These are phyloP conservation scores for Rhorus exstirpatorius DNA, from an alignment of 2,888 invertebrate genomes.

Conservation along the genomic window DNA sequence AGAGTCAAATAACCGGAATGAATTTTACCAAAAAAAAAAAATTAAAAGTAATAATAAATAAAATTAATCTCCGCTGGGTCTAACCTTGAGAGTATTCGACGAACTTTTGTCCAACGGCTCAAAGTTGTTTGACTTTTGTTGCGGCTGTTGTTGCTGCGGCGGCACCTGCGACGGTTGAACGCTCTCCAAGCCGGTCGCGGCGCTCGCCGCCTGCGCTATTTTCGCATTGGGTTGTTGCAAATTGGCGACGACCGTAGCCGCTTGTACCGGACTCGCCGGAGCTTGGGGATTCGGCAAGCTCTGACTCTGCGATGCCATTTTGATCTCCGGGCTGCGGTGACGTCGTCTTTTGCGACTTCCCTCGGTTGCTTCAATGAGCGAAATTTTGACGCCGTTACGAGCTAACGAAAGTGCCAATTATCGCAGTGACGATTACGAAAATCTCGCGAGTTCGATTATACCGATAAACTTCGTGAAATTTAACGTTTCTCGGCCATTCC, in stretches of 20 bases:
- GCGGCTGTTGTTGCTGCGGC: constrained; percentile 73
- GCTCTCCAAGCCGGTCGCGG: constrained; percentile 43
- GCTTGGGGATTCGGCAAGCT: constrained; percentile 73
- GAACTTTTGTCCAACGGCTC: constrained; percentile 85
- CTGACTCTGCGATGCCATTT: constrained; percentile 83
- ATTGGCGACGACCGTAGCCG: constrained; percentile 64
- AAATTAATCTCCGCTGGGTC: neutral
- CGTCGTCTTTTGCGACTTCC: constrained; percentile 63
- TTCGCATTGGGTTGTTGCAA: constrained; percentile 46
- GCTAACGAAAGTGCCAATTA: neutral
- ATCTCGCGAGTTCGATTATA: constrained; percentile 30
- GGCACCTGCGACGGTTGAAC: constrained; percentile 66
- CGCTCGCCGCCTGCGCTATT: neutral
- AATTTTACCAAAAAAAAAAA: too few relatives aligned
- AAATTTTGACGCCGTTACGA: constrained; percentile 62
- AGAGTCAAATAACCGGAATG: too few relatives aligned
- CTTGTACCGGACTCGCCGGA: constrained; percentile 44
- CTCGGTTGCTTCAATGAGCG: constrained; percentile 34
- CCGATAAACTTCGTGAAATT: constrained; percentile 32
- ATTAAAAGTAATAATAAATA: neutral
- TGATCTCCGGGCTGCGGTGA: constrained; percentile 59
- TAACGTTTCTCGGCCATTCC: constrained; percentile 64
- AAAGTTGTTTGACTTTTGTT: constrained; percentile 82
- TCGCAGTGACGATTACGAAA: constrained; percentile 36
- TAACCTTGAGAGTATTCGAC: constrained; percentile 85